phyloP scores from a whole-genome alignment of 2,797 vertebrate genomes.

The Tadarida brasiliensis region DNA sequence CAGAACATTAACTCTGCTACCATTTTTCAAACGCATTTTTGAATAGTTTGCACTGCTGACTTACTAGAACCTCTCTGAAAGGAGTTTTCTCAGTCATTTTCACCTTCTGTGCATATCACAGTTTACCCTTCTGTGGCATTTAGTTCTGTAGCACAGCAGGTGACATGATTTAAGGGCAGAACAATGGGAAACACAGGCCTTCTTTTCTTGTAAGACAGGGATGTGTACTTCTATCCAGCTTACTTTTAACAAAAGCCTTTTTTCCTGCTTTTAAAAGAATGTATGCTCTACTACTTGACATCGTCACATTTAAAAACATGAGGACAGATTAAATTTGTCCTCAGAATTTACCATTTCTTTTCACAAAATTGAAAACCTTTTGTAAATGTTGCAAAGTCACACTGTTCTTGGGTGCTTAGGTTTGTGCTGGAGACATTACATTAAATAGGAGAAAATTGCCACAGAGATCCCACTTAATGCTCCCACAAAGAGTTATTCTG shows the following conservation, averaged over 20 bases:
- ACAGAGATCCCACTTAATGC: neutral
- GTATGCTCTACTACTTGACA: neutral
- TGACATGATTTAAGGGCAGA: neutral
- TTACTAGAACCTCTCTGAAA: slow-evolving; percentile 16
- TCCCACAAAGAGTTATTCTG: neutral
- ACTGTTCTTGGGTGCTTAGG: neutral
- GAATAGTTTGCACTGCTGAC: neutral
- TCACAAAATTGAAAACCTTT: slow-evolving; percentile 14
- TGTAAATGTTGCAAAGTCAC: neutral
- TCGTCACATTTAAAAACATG: neutral
- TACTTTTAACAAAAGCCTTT: neutral
- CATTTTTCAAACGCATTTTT: slow-evolving; percentile 33
- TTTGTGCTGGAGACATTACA: neutral
- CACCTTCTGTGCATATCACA: neutral
- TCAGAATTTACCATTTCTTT: slow-evolving; percentile 34
- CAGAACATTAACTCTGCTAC: slow-evolving; percentile 18
- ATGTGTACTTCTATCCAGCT: neutral
- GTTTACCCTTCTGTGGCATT: neutral
- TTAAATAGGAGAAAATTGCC: neutral
- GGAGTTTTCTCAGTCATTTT: slow-evolving; percentile 35
- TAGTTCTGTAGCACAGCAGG: neutral
- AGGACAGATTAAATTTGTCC: slow-evolving; percentile 48
- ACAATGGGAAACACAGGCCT: neutral
- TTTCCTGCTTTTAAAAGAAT: neutral
- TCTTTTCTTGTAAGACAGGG: neutral